Base-by-base conservation (phyloP, 1,140 invertebrate species). In the Diabrotica virgifera region DNA sequence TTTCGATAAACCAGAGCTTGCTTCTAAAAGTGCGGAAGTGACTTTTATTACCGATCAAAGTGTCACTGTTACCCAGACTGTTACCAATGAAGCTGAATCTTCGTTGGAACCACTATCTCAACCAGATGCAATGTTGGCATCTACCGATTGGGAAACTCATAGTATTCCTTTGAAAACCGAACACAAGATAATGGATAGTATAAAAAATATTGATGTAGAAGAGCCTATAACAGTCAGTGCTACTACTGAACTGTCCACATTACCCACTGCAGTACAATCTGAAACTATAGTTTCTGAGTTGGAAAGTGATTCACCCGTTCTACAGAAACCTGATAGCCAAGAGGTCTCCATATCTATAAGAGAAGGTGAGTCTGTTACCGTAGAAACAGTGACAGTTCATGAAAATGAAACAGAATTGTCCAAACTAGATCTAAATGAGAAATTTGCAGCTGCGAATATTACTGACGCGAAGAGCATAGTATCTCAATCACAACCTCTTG, bases 11-110 rank as follows among this genome's bases (percentile, higher is more conserved):
- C 73, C 74, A 65, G 66, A 67, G 0, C 78, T 81, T 5, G 77
- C 81, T 35, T 64, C 72, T n/a, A 82, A 83, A 56, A 70, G 68
- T 36, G 79, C 82, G 5, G 76, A 79, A 61, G 61, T 83, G 38
- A 72, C 71, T 38, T 80, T 82, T 52, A 76, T 77, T 62, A 80
- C 82, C 72, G 75, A 67, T 13, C 62, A 74, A 10, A 76, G 81
- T 64, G 51, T 85, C 12, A 77, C 72, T 14, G 71, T 85, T 11
- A 80, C 64, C 11, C 73, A 82, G 68, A 59, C 81, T 46, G 75
- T 40, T 37, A 64, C 35, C 10, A 59, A 57, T 52, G 64, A 70
- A 38, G 40, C 51, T 55, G 71, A 70, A 67, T 38, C 13, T 24
- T 36, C 36, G 5, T 57, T 70, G n/a, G 13, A 61, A 40, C 13